Evolutionary conservation across 2,113 vertebrate genomes (phyloP), one percentile per base, ranked within the genome.

Genomic region (Picathartes gymnocephalus): DNA sequence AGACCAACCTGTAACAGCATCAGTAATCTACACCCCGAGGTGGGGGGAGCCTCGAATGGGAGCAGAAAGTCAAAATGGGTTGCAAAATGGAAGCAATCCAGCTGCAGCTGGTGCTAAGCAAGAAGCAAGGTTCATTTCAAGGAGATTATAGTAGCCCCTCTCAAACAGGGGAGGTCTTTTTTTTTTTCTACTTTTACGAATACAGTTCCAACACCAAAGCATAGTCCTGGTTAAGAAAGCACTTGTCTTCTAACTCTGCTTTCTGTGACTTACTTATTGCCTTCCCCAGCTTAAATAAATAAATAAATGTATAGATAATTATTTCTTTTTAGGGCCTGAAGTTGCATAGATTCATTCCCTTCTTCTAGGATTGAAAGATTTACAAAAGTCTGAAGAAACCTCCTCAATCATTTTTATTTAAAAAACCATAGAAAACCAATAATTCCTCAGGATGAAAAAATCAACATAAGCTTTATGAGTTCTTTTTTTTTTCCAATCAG

Each of bases 331-430:
- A 40, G 37, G 24, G 50, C 35, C 56, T 90, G 60, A 93, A 95
- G 84, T 86, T 33, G 27, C 62, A 91, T 1, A 50, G 44, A 86
- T 71, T 92, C 74, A 69, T 80, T 93, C 74, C 58, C 17, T 47
- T 87, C 84, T 28, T 48, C 90, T 35, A 86, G 53, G 64, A 71
- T 1, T 76, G 73, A 92, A 82, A 78, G 84, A 80, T 79, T 92
- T 88, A 64, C 13, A 6, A 90, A 89, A 95, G 81, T 58, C 81
- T 68, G 77, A 78, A 88, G 82, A 91, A 82, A 56, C 42, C 65
- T 51, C 73, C 39, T 95, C 91, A 74, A 93, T 88, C 92, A 92
- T 68, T 92, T 96, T 97, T 81, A 81, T 88, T 95, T 86, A 9
- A 87, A 60, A 61, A 93, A 89, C 27, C 16, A 90, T 27, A 37